Base-by-base conservation (phyloP, 1,140 invertebrate genomes). In the Penaeus indicus region DNA sequence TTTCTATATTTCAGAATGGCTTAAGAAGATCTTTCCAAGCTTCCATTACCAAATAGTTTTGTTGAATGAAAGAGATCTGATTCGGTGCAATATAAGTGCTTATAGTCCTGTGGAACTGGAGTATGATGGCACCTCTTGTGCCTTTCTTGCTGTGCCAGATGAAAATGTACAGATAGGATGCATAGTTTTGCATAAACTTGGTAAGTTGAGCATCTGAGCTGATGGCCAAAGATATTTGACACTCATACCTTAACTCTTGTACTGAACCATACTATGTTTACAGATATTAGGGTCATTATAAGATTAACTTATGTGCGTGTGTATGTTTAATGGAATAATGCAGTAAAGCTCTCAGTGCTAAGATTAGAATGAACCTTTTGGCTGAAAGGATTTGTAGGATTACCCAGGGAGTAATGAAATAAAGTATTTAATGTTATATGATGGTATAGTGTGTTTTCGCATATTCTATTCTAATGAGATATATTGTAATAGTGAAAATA, bases 1-100 rank as follows among this genome's bases (percentile, higher is more conserved):
- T 54, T 54, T 78, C 38, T 78, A 3, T 25, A 77, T 84, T 88
- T 63, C 86, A 88, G 86, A 88, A n/a, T 88, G 86, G 86, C 81
- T 88, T 21, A 88, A 84, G 32, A 88, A 88, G 60, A 88, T 88
- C 25, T 81, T 75, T 25, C 1, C 42, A 18, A 38, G 16, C 61
- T 61, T 84, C 25, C 86, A 88, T 77, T 88, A 88, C 72, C 80
- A 81, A 60, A 77, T 83, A 27, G 81, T 84, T 62, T 21, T 88
- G 22, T 16, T 88, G 22, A 88, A 88, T 77, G 86, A 84, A 60
- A 22, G 67, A 47, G 86, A 88, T n/a, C 42, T 88, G 27, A 75
- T 88, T 47, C 86, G 80, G 18, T 88, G 86, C 42, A 42, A 88
- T 47, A 64, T 88, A 18, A 38, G 25, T 25, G 86, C 86, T 47